Evolutionary conservation across 2,113 vertebrate genomes (phyloP), one percentile per base, ranked within the genome.

Genomic region (Mionectes macconnelli): DNA sequence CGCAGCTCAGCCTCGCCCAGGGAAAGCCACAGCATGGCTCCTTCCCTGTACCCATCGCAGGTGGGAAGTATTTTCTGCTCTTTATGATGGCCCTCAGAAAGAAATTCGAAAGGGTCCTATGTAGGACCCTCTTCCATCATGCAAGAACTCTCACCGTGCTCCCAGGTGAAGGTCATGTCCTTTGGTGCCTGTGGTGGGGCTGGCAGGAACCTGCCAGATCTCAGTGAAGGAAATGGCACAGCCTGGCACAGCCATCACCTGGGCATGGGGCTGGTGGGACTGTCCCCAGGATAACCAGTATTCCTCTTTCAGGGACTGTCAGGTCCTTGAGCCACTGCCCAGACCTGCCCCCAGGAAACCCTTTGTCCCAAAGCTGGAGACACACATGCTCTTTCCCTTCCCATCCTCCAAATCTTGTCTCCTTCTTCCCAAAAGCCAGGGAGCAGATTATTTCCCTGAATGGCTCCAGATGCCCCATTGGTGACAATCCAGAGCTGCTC

Each of bases 401-500:
- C 2, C 0, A 18, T 76, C 37, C 45, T 45, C 9, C 52, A 81
- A 56, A 84, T 60, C 25, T n/a, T 13, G 0, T 30, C 40, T 69
- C 37, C 59, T 30, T 35, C 79, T 67, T 55, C 55, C 47, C 57
- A 81, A 68, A 91, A 84, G 44, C 39, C 8, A 8, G 7, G 42
- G 31, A 91, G 57, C 63, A 90, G 75, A 44, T 62, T 82, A 64
- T 60, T 91, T 60, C 60, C 35, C 22, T 2, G 6, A 68, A 27
- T 12, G 24, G 49, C 49, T 56, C 75, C 33, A 11, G 77, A 30
- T 78, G 90, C 27, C 27, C 18, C 4, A 11, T 35, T 5, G 4
- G 35, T 45, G 60, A 35, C 35, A 76, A 80, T 70, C 53, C 59
- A 57, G 84, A 94, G 81, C 72, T 75, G 84, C 60, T 84, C 52